Evolutionary conservation across 1,140 invertebrate genomes (phyloP).

Genomic region (Drosophila nigrodunni): DNA sequence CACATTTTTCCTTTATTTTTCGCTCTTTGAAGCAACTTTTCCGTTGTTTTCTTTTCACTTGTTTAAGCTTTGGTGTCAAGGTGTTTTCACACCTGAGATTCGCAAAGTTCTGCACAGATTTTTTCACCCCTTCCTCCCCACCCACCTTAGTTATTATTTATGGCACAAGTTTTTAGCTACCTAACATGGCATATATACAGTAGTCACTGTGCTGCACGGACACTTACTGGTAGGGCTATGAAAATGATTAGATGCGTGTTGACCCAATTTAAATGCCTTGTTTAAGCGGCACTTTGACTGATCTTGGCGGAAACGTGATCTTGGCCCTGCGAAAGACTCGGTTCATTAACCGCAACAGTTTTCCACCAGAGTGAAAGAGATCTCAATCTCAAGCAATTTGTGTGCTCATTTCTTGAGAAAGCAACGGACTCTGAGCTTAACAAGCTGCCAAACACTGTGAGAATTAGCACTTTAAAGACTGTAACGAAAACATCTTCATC

Average conservation of each 20-base stretch:
- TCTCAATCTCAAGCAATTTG: constrained; percentile 48
- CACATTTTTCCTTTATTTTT: neutral
- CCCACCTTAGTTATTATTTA: constrained; percentile 12
- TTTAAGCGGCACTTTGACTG: constrained; percentile 26
- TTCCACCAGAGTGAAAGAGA: constrained; percentile 37
- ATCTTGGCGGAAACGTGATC: constrained; percentile 46
- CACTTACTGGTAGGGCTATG: neutral
- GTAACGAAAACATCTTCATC: constrained; percentile 24
- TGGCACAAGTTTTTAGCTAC: neutral
- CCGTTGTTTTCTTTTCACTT: constrained; percentile 25
- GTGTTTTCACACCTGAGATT: constrained; percentile 71
- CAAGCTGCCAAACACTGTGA: constrained; percentile 26
- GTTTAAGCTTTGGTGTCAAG: constrained; percentile 74
- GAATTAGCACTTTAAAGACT: constrained; percentile 42
- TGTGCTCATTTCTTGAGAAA: constrained; percentile 47
- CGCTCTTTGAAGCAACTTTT: constrained; percentile 58
- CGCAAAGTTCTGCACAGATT: constrained; percentile 46
- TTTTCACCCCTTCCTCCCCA: neutral
- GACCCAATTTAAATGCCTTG: constrained; percentile 34
- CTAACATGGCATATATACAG: constrained; percentile 12
- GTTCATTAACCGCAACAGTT: constrained; percentile 52
- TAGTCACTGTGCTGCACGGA: constrained; percentile 1
- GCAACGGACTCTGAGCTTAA: constrained; percentile 40
- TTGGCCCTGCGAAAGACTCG: constrained; percentile 28
- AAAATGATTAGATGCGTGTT: constrained; percentile 20